phyloP scores from a whole-genome alignment of 1,140 invertebrate genomes.

The Periplaneta americana region DNA sequence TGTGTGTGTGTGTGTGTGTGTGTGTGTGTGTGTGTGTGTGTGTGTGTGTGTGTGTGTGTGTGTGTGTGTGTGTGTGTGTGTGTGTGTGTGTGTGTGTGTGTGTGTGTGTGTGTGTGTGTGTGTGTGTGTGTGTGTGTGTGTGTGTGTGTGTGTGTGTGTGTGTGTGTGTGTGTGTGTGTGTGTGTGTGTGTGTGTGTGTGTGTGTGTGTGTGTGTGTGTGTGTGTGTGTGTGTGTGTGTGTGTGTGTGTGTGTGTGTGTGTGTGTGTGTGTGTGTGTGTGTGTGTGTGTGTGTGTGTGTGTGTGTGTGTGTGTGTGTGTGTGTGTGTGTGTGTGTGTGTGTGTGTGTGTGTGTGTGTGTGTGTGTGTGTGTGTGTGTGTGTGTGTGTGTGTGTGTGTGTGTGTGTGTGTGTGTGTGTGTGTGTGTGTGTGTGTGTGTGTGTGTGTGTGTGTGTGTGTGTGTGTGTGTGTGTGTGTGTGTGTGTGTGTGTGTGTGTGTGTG shows the following conservation, averaged over 20 bases:
- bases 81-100: conserved; percentile 24
- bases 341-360: conserved; percentile 11
- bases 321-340: conserved; percentile 1
- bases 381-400: conserved; percentile 11
- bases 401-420: conserved; percentile 10
- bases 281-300: background rate
- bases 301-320: background rate
- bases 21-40: conserved; percentile 19
- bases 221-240: background rate
- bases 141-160: conserved; percentile 25
- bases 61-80: conserved; percentile 24
- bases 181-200: background rate
- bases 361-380: conserved; percentile 11
- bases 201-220: background rate
- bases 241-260: background rate
- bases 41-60: conserved; percentile 20
- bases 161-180: conserved; percentile 14
- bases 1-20: conserved; percentile 19
- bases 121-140: conserved; percentile 23
- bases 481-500: conserved; percentile 19
- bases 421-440: conserved; percentile 16
- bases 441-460: conserved; percentile 11
- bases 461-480: conserved; percentile 16
- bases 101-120: conserved; percentile 22
- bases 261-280: background rate